Base-by-base conservation (phyloP, 1,140 invertebrate species). In the Caerostris extrusa region DNA sequence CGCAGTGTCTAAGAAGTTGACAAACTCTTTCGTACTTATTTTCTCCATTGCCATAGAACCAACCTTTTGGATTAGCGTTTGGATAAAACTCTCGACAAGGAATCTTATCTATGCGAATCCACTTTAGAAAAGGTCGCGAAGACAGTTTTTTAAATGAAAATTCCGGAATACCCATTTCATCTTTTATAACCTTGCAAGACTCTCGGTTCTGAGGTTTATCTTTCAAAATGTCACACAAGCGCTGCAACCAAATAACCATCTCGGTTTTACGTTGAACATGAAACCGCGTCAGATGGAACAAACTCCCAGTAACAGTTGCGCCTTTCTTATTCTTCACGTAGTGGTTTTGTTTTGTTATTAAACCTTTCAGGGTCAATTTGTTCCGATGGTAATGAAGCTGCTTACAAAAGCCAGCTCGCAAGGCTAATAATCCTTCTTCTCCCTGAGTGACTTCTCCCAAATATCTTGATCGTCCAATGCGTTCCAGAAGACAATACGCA, bases 401-500 rank as follows among this genome's bases (percentile, higher is more conserved):
- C 95, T 97, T 98, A 3, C 97, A 96, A 95, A 97, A 97, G 94
- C 97, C 96, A 34, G 95, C 95, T 86, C 96, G 95, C 3, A 95
- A 94, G 67, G 95, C 92, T 67, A 97, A 95, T 6, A 88, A 34
- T 94, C 97, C 97, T 56, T 96, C 95, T 94, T 97, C 97, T 69
- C 98, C 98, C 58, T 97, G 96, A 34, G 97, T 98, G 8, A 97
- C 96, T 95, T 98, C 97, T 0, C 98, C 98, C 95, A 97, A 96
- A 90, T 97, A 96, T 34, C 98, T 96, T 50, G 97, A 96, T 94
- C 98, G 96, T 34, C 97, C 98, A 90, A 98, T 97, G 95, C 97
- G 96, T 96, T 98, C 98, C 57, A 98, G 95, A 50, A 98, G 96
- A 95, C 97, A 97, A 95, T 98, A 98, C 94, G 97, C 97, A 7